A percentile compares a stretch with the other conserved stretches of the same genome.
Conservation (phyloP, 2,888 invertebrate genomes). For the Xanthia icteritia region DNA sequence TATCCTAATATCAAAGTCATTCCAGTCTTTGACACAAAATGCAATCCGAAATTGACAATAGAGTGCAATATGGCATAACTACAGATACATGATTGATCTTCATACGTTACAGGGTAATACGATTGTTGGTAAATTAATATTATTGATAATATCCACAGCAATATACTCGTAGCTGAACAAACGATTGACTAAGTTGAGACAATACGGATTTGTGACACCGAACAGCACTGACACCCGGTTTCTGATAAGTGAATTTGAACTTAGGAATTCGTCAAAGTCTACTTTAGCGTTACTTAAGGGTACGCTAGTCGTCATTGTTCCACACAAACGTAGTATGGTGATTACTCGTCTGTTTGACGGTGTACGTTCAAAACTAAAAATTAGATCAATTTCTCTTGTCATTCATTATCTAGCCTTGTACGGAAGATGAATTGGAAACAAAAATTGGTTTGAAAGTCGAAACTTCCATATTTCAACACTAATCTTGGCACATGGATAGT, state of each 20-base stretch:
- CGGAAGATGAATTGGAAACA: no score
- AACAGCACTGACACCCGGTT: neutral
- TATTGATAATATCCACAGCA: neutral
- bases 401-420: no score
- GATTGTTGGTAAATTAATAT: constrained; percentile 26
- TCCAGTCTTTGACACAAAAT: constrained; percentile 15
- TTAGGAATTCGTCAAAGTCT: neutral
- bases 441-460: no score
- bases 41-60: constrained; percentile 12
- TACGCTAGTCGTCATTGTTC: no score
- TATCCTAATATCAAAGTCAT: constrained; percentile 16
- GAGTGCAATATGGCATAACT: neutral
- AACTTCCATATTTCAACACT: no score
- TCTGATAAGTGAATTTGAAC: neutral
- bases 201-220: neutral
- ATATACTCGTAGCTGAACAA: neutral
- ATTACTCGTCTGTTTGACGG: no score
- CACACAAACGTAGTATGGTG: no score
- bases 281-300: neutral
- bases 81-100: neutral
- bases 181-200: neutral
- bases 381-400: no score
- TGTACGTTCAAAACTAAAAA: no score
- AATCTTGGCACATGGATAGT: no score
- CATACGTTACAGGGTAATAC: neutral